Evolutionary conservation across 2,888 invertebrate species (phyloP), one percentile per base, ranked within the genome.

Genomic region (Amphipyra berbera): DNA sequence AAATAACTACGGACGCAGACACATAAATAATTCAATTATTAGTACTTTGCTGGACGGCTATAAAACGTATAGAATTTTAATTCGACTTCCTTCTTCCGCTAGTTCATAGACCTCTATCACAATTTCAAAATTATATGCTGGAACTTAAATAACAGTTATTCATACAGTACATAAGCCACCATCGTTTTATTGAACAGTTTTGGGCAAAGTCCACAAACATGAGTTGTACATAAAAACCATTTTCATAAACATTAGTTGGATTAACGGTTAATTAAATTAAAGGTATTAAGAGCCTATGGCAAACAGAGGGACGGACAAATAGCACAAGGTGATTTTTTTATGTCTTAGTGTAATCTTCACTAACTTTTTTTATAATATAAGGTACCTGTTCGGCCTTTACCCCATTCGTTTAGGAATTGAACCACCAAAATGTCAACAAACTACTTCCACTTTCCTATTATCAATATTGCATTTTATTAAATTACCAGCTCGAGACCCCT

Each of bases 71-170:
- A 48, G 81, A 78, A 81, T 79, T 68, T 71, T 67, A 81, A 79
- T 68, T 76, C 49, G 6, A 79, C 79, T 79, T 79, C 79, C 79
- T 78, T 63, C 70, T 79, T 81, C 78, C 81, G 79, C 45, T 69
- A 61, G 76, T 70, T 78, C 79, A 81, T 81, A 78, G 68, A 81
- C 79, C 78, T 61, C 55, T 58, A 55, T 44, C 49, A 66, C 73
- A 27, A 47, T 61, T 61, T 68, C 47, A 67, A 76, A 73, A 50
- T 47, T 68, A 30, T 53, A 76, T 76, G 73, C 63, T 66, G 76
- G 79, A 53, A 52, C 12, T 15, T 30, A 46, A 9, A 56, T 47
- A 35, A 74, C 62, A 15, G 74, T 50, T 61, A 55, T 30, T 55
- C 21, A 40, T 44, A 27, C 21, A 44, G 37, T 10, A 37, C 9